A percentile compares a stretch with the other conserved stretches of the same genome.
These are phyloP conservation scores for Sternarchorhynchus goeldii DNA, from an alignment of 2,797 vertebrate genomes.

Conservation along the genomic window DNA sequence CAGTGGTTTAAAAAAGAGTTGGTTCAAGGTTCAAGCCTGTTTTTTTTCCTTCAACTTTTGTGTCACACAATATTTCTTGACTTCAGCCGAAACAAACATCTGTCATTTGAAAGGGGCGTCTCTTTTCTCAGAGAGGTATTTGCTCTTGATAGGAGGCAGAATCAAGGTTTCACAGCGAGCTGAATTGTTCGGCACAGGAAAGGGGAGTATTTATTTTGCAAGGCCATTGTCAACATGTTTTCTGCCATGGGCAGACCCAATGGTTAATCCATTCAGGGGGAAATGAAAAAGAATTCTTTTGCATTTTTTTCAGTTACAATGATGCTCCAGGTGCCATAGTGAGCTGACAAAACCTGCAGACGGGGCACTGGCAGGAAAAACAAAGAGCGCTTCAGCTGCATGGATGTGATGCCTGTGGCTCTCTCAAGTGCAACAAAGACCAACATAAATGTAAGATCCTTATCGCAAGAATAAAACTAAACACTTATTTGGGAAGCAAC, in stretches of 20 bases:
- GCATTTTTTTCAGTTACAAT: constrained; percentile 84
- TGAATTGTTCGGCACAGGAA: constrained; percentile 70
- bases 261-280: constrained; percentile 74
- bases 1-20: constrained; percentile 63
- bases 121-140: constrained; percentile 70
- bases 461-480: constrained; percentile 88
- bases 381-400: constrained; percentile 84
- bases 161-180: constrained; percentile 81
- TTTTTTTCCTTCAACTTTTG: constrained; percentile 58
- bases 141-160: constrained; percentile 69
- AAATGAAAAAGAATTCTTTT: constrained; percentile 78
- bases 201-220: constrained; percentile 82
- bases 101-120: constrained; percentile 74
- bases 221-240: constrained; percentile 83
- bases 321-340: constrained; percentile 84
- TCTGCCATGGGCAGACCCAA: constrained; percentile 74
- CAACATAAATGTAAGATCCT: constrained; percentile 85
- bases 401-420: constrained; percentile 80
- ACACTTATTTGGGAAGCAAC: constrained; percentile 83
- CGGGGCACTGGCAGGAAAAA: constrained; percentile 77
- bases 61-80: constrained; percentile 73
- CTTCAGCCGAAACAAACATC: constrained; percentile 78
- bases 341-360: constrained; percentile 74
- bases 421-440: constrained; percentile 79
- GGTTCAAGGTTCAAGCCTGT: constrained; percentile 64